phyloP scores from a whole-genome alignment of 2,113 vertebrate genomes.

The Trematomus loennbergii region DNA sequence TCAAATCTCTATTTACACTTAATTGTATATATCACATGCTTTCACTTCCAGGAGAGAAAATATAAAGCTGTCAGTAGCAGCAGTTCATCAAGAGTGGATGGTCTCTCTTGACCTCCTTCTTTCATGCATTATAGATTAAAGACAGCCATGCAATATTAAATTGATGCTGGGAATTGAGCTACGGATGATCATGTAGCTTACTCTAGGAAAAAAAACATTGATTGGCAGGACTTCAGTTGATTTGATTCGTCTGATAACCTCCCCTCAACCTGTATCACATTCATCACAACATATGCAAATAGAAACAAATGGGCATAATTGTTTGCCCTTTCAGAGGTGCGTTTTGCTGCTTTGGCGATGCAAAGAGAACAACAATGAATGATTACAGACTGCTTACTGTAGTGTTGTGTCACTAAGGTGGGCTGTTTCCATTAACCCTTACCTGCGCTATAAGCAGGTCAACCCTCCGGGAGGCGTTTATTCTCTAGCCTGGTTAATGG shows the following conservation, averaged over 20 bases:
- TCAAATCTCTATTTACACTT: neutral
- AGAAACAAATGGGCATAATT: constrained; percentile 40
- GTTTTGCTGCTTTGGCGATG: constrained; percentile 27
- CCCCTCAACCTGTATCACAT: constrained; percentile 25
- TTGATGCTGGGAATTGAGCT: constrained; percentile 34
- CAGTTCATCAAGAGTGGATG: constrained; percentile 19
- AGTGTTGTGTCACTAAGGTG: constrained; percentile 73
- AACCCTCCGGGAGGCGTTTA: constrained; percentile 82
- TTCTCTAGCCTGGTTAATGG: constrained; percentile 83
- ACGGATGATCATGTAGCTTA: constrained; percentile 20
- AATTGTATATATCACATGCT: neutral
- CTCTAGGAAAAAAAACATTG: constrained; percentile 30
- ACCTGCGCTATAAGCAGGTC: constrained; percentile 79
- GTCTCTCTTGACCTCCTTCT: constrained; percentile 30
- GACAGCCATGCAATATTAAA: constrained; percentile 48
- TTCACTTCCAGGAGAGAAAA: constrained; percentile 12
- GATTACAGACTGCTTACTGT: constrained; percentile 32
- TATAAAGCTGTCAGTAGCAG: neutral
- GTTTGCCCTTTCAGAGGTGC: constrained; percentile 48
- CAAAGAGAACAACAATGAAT: constrained; percentile 47
- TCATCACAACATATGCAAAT: constrained; percentile 30
- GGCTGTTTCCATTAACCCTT: constrained; percentile 81
- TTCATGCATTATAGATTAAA: constrained; percentile 50
- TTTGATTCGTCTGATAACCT: constrained; percentile 40
- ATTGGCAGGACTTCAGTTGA: constrained; percentile 38